Evolutionary conservation across 2,888 invertebrate species (phyloP).

Genomic region (Elmis aenea): DNA sequence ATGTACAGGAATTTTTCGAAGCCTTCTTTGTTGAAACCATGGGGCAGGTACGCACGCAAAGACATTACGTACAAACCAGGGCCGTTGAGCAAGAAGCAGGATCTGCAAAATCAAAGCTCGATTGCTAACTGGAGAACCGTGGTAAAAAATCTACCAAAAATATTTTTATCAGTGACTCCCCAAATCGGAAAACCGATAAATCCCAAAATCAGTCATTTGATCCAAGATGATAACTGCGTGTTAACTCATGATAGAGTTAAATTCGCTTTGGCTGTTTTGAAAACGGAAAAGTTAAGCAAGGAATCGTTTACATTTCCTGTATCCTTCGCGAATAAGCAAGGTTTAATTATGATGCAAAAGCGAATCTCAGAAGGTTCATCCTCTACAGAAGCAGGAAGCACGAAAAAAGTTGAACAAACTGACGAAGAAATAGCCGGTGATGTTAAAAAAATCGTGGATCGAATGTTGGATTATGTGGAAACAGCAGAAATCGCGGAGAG

Average conservation of each 20-base stretch:
- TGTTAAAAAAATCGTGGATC: slow-evolving; percentile 41
- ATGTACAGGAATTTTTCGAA: too few species aligned
- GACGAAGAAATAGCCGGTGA: slow-evolving; percentile 49
- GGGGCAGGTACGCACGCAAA: slow-evolving; percentile 26
- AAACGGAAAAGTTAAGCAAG: slow-evolving; percentile 35
- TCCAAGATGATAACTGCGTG: slow-evolving; percentile 42
- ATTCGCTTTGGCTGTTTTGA: slow-evolving; percentile 53
- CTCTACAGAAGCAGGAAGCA: slow-evolving; percentile 15
- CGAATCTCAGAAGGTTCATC: not conserved
- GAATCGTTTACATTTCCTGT: slow-evolving; percentile 53
- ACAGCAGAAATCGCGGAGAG: slow-evolving; percentile 19
- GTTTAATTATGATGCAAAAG: slow-evolving; percentile 50
- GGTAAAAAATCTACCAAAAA: slow-evolving; percentile 50
- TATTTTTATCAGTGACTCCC: slow-evolving; percentile 50
- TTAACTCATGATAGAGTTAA: slow-evolving; percentile 52
- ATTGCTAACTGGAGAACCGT: slow-evolving; percentile 42
- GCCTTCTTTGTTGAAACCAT: slow-evolving; percentile 8
- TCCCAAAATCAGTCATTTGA: slow-evolving; percentile 44
- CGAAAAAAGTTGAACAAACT: slow-evolving; percentile 1
- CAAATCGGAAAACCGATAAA: slow-evolving; percentile 48
- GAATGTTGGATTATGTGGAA: slow-evolving; percentile 24
- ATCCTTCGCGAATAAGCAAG: slow-evolving; percentile 55
- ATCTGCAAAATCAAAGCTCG: slow-evolving; percentile 40
- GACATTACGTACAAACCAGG: slow-evolving; percentile 53
- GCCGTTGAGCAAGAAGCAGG: slow-evolving; percentile 51